These are phyloP conservation scores for Apostichopus japonicus DNA, from an alignment of 35 echinoderm and acorn worm genomes.

Conservation along the genomic window DNA sequence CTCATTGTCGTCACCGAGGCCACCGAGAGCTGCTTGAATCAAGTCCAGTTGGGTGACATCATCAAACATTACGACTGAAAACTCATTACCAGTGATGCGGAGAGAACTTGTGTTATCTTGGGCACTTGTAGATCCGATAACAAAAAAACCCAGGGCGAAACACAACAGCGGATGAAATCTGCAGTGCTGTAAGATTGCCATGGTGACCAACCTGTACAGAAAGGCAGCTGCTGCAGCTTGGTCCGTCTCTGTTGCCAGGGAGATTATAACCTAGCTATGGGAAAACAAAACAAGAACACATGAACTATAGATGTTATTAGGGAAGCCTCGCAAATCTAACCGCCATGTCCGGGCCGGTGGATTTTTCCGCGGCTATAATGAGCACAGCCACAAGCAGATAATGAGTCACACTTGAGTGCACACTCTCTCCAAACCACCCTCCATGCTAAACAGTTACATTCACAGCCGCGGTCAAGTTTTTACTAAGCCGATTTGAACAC, in stretches of 20 bases:
- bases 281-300: too few species aligned
- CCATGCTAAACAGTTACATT: too few species aligned
- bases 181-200: not conserved
- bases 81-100: not conserved
- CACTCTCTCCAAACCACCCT: too few species aligned
- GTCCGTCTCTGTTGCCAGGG: not conserved
- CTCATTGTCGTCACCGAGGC: not conserved
- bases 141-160: not conserved
- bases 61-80: not conserved
- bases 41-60: slow-evolving; percentile 17
- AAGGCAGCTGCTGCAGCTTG: not conserved
- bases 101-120: not conserved
- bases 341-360: too few species aligned
- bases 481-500: too few species aligned
- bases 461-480: too few species aligned
- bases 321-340: too few species aligned
- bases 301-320: too few species aligned
- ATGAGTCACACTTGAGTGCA: too few species aligned
- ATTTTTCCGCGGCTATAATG: too few species aligned
- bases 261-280: not conserved
- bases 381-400: too few species aligned
- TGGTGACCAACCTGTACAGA: not conserved
- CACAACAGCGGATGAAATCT: not conserved
- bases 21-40: not conserved
- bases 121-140: not conserved